Evolutionary conservation across 2,797 vertebrate genomes (phyloP).

Genomic region (Alfaro cultratus): DNA sequence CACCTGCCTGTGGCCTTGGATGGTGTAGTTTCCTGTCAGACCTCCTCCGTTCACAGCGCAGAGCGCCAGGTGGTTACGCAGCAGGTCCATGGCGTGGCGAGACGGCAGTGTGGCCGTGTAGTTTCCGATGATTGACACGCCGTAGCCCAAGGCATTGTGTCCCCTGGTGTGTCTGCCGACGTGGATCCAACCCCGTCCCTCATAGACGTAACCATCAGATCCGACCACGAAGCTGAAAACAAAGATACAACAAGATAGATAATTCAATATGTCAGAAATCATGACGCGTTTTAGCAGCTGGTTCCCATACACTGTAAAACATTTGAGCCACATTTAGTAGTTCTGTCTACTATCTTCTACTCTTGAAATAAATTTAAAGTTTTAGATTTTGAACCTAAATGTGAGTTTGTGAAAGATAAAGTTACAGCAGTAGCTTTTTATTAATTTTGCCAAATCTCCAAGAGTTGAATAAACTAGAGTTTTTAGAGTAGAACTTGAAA

Average conservation of each 20-base stretch:
- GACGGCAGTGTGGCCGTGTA: slow-evolving; percentile 79
- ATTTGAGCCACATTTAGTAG: no score
- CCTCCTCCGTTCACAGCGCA: slow-evolving; percentile 79
- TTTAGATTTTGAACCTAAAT: no score
- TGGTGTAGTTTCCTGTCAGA: slow-evolving; percentile 74
- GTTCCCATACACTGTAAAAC: background rate
- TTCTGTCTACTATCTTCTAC: no score
- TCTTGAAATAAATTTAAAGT: no score
- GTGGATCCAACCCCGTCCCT: slow-evolving; percentile 87
- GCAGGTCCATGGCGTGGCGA: slow-evolving; percentile 63
- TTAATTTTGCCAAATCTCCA: no score
- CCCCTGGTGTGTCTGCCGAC: slow-evolving; percentile 85
- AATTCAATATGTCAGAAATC: background rate
- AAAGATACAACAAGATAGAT: background rate
- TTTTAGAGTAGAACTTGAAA: no score
- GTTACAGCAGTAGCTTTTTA: no score
- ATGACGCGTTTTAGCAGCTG: background rate
- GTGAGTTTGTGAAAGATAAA: no score
- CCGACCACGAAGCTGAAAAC: slow-evolving; percentile 86
- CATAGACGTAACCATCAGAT: slow-evolving; percentile 90
- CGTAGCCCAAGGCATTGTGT: slow-evolving; percentile 84
- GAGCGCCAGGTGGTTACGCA: slow-evolving; percentile 74
- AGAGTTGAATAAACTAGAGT: no score
- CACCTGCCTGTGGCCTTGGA: slow-evolving; percentile 88
- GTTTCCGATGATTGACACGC: slow-evolving; percentile 87